Evolutionary conservation across 2,797 vertebrate genomes (phyloP).

Genomic region (Tangara arthus): DNA sequence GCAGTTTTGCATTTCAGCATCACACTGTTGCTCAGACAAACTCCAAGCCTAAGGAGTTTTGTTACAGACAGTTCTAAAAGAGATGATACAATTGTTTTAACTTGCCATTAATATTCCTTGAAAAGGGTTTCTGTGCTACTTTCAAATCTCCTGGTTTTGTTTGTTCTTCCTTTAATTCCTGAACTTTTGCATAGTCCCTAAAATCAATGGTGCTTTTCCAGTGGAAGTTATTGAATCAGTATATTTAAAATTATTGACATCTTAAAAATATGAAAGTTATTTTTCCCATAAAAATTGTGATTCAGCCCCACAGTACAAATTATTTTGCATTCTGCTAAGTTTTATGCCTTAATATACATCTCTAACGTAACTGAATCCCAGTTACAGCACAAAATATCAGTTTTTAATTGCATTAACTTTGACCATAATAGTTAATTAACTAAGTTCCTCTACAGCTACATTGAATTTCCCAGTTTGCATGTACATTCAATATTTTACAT

Average conservation of each 20-base stretch:
- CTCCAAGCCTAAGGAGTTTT: not conserved
- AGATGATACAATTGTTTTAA: not conserved
- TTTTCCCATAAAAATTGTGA: not conserved
- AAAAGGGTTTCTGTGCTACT: not conserved
- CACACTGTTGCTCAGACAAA: not conserved
- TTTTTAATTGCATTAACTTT: not conserved
- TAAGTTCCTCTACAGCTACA: not conserved
- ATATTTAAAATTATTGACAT: not conserved
- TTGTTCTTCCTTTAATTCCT: conserved; percentile 3
- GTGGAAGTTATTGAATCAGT: not conserved
- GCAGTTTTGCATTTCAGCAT: not conserved
- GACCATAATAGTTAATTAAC: not conserved
- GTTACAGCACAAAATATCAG: not conserved
- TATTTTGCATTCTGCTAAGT: not conserved
- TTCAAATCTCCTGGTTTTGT: not conserved
- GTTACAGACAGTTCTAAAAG: not conserved
- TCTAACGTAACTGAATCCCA: not conserved
- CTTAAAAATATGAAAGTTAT: not conserved
- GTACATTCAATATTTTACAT: not conserved
- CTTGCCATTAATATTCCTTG: not conserved
- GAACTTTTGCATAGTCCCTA: not conserved
- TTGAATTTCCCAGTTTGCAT: not conserved
- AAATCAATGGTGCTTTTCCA: not conserved
- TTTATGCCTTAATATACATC: not conserved
- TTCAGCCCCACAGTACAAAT: not conserved